Base-by-base conservation (phyloP, 2,113 vertebrate species). In the Podarcis muralis region DNA sequence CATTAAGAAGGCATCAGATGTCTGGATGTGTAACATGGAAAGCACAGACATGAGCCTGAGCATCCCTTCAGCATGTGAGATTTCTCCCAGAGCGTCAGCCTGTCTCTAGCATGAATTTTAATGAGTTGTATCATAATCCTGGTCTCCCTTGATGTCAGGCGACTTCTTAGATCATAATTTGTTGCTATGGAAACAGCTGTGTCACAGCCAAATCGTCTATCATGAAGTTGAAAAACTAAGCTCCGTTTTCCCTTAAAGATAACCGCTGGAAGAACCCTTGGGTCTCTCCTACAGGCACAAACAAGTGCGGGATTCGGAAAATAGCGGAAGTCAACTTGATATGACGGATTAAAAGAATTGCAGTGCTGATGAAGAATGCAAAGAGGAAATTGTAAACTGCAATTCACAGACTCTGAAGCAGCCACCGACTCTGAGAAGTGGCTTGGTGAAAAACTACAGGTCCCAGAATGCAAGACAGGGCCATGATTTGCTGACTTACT, bases 41-140 rank as follows among this genome's bases (percentile, higher is more conserved):
- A 84, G 59, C n/a, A 88, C 87, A 84, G 81, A 9, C 57, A 88
- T 16, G 3, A 85, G 5, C 5, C 1, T 18, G 69, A 84, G n/a
- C 23, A 32, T 43, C 83, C 84, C 0, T 0, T 6, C 3, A 88
- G 23, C 66, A 40, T 48, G 25, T 0, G 0, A 5, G 81, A 75
- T 16, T 83, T 57, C 59, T 57, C 57, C 30, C 77, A 27, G 62
- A 12, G 71, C 0, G 1, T 80, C 53, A 82, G 74, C 22, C 71
- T 18, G 40, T 74, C 87, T 90, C 69, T 81, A 85, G 59, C 30
- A 2, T 69, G 87, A 43, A 84, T 83, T 86, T 59, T 82, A 88
- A 90, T 40, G 62, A 92, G 77, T 83, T 81, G 48, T 57, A 90
- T 72, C 76, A 23, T 90, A 84, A 76, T 83, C 9, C 89, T 89